Evolutionary conservation across 1,140 invertebrate genomes (phyloP).

Genomic region (Lucilia cuprina): DNA sequence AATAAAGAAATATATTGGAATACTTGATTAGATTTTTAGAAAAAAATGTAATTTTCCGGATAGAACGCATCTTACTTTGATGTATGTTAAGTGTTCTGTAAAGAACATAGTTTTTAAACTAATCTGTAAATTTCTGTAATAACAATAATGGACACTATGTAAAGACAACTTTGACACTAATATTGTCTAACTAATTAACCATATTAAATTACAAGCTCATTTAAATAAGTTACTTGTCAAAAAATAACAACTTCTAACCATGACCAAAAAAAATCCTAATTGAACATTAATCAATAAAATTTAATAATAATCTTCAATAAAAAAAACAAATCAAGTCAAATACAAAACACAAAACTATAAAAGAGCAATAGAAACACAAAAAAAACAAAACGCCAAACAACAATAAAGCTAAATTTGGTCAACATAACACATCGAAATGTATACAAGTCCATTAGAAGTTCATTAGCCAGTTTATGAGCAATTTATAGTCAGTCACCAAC

Average conservation of each 20-base stretch:
- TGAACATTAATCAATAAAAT: constrained; percentile 7
- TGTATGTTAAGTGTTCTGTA: no score
- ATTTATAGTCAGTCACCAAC: constrained; percentile 27
- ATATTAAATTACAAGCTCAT: no score
- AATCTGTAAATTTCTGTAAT: no score
- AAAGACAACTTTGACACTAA: no score
- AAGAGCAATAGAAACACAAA: not conserved
- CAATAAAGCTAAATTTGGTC: constrained; percentile 20
- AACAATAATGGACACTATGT: no score
- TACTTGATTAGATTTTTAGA: no score
- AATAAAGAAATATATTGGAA: no score
- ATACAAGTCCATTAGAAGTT: constrained; percentile 27
- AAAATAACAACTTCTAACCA: not conserved
- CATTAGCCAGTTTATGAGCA: constrained; percentile 32
- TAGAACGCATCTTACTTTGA: no score
- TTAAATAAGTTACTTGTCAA: no score
- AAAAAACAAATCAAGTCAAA: not conserved
- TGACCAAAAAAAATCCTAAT: not conserved
- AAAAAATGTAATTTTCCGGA: no score
- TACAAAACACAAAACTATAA: not conserved
- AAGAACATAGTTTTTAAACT: no score
- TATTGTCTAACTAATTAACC: no score
- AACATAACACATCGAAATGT: constrained; percentile 5
- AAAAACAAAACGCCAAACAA: not conserved
- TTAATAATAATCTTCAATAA: not conserved